phyloP scores from a whole-genome alignment of 2,888 invertebrate genomes.

The Buathra laborator region DNA sequence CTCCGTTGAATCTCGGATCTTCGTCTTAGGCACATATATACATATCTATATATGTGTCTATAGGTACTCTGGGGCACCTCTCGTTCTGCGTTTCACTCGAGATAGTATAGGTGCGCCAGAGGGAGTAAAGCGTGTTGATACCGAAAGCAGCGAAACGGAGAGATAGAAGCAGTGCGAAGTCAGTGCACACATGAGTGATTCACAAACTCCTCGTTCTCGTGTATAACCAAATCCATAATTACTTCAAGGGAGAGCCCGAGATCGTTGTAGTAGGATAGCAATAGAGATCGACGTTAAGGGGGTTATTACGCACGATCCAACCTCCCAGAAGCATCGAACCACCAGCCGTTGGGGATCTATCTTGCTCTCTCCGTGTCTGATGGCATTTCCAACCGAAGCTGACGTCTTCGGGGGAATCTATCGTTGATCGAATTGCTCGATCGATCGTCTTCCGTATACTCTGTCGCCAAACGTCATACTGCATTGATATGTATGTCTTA shows the following conservation, averaged over 20 bases:
- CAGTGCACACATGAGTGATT: slow-evolving; percentile 53
- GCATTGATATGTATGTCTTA: slow-evolving; percentile 50
- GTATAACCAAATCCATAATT: slow-evolving; percentile 73
- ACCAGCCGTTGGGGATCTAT: neutral
- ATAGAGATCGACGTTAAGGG: slow-evolving; percentile 68
- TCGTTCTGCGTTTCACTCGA: slow-evolving; percentile 8
- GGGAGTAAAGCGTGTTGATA: neutral
- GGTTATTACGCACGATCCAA: slow-evolving; percentile 66
- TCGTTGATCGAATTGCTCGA: slow-evolving; percentile 58
- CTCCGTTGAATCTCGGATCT: slow-evolving; percentile 70
- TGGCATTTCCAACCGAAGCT: slow-evolving; percentile 1
- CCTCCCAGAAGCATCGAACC: slow-evolving; percentile 55
- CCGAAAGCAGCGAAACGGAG: neutral
- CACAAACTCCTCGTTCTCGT: slow-evolving; percentile 42
- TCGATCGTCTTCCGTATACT: slow-evolving; percentile 43
- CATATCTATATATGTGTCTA: slow-evolving; percentile 5
- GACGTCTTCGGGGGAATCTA: slow-evolving; percentile 51
- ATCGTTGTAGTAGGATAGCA: neutral
- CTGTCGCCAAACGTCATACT: slow-evolving; percentile 30
- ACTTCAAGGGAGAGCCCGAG: slow-evolving; percentile 51
- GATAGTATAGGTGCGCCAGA: neutral
- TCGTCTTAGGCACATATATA: slow-evolving; percentile 59
- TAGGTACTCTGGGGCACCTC: slow-evolving; percentile 19
- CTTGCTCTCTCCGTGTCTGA: neutral
- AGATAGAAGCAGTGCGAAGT: slow-evolving; percentile 5